Conservation (phyloP, 2,113 vertebrate species). For the Thunnus thynnus region DNA sequence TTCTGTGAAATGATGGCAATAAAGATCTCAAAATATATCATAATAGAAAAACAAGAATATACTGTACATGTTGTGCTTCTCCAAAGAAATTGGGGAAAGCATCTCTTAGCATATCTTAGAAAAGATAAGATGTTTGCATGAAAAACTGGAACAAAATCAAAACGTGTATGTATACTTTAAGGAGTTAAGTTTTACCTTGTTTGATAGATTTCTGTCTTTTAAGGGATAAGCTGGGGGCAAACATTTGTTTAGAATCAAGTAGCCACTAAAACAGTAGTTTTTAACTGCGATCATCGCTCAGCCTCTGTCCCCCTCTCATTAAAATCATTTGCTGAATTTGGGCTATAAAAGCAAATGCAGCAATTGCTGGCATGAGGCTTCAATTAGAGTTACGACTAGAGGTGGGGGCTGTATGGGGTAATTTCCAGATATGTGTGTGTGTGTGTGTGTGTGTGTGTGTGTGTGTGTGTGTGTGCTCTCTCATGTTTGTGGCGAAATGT, state of each 20-base stretch:
- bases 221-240: constrained; percentile 37
- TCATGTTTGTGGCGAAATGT: background rate
- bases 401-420: constrained; percentile 36
- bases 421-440: constrained; percentile 45
- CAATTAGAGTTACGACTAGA: constrained; percentile 69
- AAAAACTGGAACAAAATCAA: background rate
- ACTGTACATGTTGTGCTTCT: background rate
- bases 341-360: constrained; percentile 78
- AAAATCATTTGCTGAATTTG: constrained; percentile 81
- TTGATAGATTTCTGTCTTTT: constrained; percentile 12
- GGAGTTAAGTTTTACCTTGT: constrained; percentile 3
- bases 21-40: constrained; percentile 41
- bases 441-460: constrained; percentile 34
- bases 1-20: constrained; percentile 17
- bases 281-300: constrained; percentile 53
- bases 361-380: constrained; percentile 77
- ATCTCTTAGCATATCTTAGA: too few species aligned
- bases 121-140: background rate
- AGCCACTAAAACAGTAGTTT: constrained; percentile 67
- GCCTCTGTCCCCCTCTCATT: constrained; percentile 69
- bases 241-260: constrained; percentile 76
- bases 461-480: constrained; percentile 2
- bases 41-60: background rate
- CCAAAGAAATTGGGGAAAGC: background rate
- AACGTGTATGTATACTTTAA: background rate